Evolutionary conservation across 2,113 vertebrate genomes (phyloP), one percentile per base, ranked within the genome.

Genomic region (Leptocoma aspasia): DNA sequence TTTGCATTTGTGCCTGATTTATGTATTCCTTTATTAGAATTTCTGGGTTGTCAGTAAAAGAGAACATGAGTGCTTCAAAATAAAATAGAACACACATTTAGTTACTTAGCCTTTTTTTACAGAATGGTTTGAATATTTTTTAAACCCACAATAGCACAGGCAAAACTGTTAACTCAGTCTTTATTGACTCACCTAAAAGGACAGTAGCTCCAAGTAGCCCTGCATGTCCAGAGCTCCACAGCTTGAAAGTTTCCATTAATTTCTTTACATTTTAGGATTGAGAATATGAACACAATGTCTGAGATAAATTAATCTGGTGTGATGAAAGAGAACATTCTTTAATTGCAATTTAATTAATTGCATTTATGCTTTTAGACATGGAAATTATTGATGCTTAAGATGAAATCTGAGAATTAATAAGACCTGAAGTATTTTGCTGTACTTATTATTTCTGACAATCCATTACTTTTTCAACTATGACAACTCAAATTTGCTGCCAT

Each of bases 351-450:
- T 92, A 92, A 94, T 90, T 92, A 83, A 92, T 93, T 86, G 27
- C 39, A 83, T 81, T 94, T 84, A 56, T 81, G 72, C 52, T 81
- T 91, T 92, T 75, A 86, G 83, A 81, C 0, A 7, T 85, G 73
- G 79, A 90, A 96, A 90, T 95, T 80, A 95, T 65, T 80, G 68
- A 86, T 73, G 85, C 22, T 77, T 73, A 63, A 86, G 64, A 90
- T 75, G 59, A 86, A 95, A 86, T 70, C 22, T 70, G 64, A 72
- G 70, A 72, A 92, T 73, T 91, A 94, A 90, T 79, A 88, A 20
- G 47, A 94, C 22, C 59, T 83, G 59, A 88, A 81, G 17, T 65
- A 77, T 90, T 88, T 77, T 86, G 15, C 79, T 72, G 13, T 78
- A 33, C 59, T 77, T 87, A 3, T 91, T 82, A 54, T 73, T 95